These are phyloP conservation scores for Proterorhinus semilunaris DNA, from an alignment of 2,113 vertebrate species.

Conservation along the genomic window DNA sequence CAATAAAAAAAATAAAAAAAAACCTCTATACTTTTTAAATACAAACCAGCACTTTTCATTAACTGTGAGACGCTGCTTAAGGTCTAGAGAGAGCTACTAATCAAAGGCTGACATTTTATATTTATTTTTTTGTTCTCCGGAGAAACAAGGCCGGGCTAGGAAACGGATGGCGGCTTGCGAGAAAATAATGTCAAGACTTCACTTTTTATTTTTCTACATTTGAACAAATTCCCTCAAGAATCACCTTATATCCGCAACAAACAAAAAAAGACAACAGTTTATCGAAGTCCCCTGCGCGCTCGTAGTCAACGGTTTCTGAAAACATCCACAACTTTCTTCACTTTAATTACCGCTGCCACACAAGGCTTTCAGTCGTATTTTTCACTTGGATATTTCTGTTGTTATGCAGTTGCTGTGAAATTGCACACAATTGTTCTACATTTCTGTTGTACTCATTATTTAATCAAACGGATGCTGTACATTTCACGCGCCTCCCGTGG, in stretches of 20 bases:
- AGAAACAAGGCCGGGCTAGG: neutral
- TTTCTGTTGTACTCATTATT: no score
- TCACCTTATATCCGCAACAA: constrained; percentile 28
- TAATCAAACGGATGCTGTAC: no score
- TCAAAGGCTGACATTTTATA: constrained; percentile 35
- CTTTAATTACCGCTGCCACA: neutral
- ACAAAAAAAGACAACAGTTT: constrained; percentile 46
- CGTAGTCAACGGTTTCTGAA: neutral
- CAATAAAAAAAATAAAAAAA: constrained; percentile 1
- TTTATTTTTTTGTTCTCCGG: constrained; percentile 1
- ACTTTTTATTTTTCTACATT: neutral
- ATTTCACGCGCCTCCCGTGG: no score
- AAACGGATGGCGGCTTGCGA: constrained; percentile 8
- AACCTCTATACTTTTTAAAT: constrained; percentile 13
- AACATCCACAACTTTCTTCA: neutral
- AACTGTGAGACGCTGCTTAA: constrained; percentile 28
- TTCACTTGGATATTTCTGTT: neutral
- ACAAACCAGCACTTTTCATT: constrained; percentile 21
- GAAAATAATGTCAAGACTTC: constrained; percentile 41
- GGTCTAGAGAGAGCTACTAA: constrained; percentile 22
- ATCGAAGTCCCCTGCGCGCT: constrained; percentile 25
- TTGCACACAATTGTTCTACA: no score
- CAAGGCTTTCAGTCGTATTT: neutral
- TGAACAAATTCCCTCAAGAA: constrained; percentile 30
- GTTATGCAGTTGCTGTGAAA: no score